A percentile compares a stretch with the other conserved stretches of the same genome.
These are phyloP conservation scores for Elymnias hypermnestra DNA, from an alignment of 1,140 invertebrate species.

Conservation along the genomic window DNA sequence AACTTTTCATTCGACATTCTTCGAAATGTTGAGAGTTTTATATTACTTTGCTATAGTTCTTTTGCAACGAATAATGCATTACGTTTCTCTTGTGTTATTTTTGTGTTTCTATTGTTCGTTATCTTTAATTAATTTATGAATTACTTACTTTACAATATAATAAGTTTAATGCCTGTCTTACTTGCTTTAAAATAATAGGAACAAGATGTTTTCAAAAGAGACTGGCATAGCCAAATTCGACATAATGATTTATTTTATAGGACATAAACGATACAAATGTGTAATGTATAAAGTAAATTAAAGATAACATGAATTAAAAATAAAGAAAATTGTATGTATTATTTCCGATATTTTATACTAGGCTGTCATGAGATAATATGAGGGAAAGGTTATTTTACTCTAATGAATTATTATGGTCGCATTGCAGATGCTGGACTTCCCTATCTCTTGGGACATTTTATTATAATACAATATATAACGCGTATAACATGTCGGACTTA, in stretches of 20 bases:
- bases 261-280: too few relatives aligned
- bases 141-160: too few relatives aligned
- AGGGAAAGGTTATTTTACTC: not conserved
- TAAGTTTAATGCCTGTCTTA: too few relatives aligned
- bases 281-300: too few relatives aligned
- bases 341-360: too few relatives aligned
- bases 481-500: not conserved
- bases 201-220: too few relatives aligned
- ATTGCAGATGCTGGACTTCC: slow-evolving; percentile 3
- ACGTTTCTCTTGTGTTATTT: not conserved
- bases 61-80: not conserved
- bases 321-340: too few relatives aligned
- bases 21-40: not conserved
- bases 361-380: slow-evolving; percentile 1
- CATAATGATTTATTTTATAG: too few relatives aligned
- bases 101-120: not conserved
- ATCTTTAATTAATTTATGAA: too few relatives aligned
- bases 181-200: too few relatives aligned
- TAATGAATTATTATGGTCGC: slow-evolving; percentile 13
- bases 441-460: slow-evolving; percentile 4
- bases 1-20: not conserved
- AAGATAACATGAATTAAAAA: too few relatives aligned
- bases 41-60: not conserved
- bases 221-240: too few relatives aligned
- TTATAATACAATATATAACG: not conserved